Base-by-base conservation (phyloP, 2,888 invertebrate genomes). In the Panopea generosa region DNA sequence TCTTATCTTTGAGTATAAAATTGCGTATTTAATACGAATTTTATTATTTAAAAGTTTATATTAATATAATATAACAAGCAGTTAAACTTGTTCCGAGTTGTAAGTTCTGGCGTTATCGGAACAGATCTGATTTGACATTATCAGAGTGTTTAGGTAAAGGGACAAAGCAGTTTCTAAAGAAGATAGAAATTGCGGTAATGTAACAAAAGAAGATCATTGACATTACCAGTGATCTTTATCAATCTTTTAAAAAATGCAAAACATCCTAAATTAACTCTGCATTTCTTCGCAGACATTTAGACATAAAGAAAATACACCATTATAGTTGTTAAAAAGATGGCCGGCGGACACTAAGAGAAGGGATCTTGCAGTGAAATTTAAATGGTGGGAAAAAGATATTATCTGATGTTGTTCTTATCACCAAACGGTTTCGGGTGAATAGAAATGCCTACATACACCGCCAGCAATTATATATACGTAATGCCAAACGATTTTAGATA, bases 301-400 rank as follows among this genome's bases (percentile, higher is more conserved):
- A 56, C 70, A 57, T 63, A 57, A 63, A 33, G 29, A 33, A 56
- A 66, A 66, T 57, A 57, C 43, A 20, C 47, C 50, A 50, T 47
- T 62, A 50, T 62, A 18, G 38, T 29, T 50, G 62, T 50, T 52
- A 50, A 38, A 49, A 29, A 33, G 33, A 62, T 38, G 38, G 62
- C 62, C 62, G 38, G 50, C 6, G 14, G 62, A 38, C 50, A 22
- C 6, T 24, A 62, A 62, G 50, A 22, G 20, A 20, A 49, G 49
- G 38, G 40, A 38, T 26, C 24, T 52, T 47, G 49, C 27, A 43
- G 33, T 52, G 50, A 52, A 62, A 45, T 27, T 38, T 38, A 62
- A 62, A 62, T 49, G 49, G 65, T 65, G 65, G 47, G 65, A 65
- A 65, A 65, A 55, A 55, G 65, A 65, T 65, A 33, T 65, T 65